Base-by-base conservation (phyloP, 2,113 vertebrate species). In the Illadopsis cleaveri region DNA sequence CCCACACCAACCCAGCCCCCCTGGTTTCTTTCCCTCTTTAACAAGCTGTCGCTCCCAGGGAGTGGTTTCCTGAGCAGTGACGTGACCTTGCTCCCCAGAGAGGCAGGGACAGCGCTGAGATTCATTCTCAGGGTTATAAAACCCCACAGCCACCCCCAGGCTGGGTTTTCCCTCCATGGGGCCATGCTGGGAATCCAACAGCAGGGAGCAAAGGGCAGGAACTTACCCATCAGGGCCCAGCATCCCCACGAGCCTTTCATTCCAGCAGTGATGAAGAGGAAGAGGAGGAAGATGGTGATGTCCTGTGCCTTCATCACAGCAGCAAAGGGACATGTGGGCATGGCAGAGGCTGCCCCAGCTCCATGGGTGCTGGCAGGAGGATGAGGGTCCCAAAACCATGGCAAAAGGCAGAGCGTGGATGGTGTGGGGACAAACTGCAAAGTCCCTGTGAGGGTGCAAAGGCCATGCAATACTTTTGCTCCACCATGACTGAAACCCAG, bases 111-210 rank as follows among this genome's bases (percentile, higher is more conserved):
- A 1, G 51, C 0, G 1, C 82, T 57, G 47, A 82, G 72, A 93
- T 84, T 91, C 89, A 75, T 94, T 97, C 94, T 96, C 95, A 90
- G 85, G 47, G 44, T 71, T 86, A 80, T 89, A 92, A 97, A 97
- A 96, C 72, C 70, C 37, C 5, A 12, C 42, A 56, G 91, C 35
- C 21, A 0, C 7, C 68, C 47, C 64, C 4, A 5, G 76, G 72
- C 28, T 86, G 54, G 27, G 33, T 31, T 92, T 89, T 84, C n/a
- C 76, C n/a, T 71, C 78, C 31, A 12, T 9, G 3, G 54, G 62
- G 15, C 82, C 54, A 12, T 5, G 54, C 84, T 94, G 91, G 71
- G 84, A 96, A 96, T 40, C 6, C 16, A 3, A 66, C 6, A 4
- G 80, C 1, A 1, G 35, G 45, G 45, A 65, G 31, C 12, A 5